phyloP scores from a whole-genome alignment of 2,797 vertebrate genomes.

The Threskiornis aethiopicus region DNA sequence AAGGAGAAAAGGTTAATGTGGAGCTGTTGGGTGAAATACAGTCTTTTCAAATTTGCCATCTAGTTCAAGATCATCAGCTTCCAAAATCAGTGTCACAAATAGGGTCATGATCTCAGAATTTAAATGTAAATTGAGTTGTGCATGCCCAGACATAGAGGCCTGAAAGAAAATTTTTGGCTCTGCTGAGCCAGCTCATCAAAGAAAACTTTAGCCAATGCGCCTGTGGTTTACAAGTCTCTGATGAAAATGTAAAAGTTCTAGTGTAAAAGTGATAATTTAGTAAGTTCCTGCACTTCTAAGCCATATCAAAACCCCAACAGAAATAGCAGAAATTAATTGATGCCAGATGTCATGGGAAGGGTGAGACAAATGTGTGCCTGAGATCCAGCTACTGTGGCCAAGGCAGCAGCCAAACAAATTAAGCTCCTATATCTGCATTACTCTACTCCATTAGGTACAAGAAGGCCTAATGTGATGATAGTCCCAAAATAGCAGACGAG shows the following conservation, averaged over 20 bases:
- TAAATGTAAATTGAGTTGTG: conserved; percentile 6
- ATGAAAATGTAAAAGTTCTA: background rate
- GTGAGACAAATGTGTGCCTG: background rate
- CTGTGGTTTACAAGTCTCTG: background rate
- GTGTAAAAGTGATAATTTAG: background rate
- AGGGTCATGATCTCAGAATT: background rate
- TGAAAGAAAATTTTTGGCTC: background rate
- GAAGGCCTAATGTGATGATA: rapidly evolving
- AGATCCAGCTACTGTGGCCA: background rate
- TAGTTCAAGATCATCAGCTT: conserved; percentile 16
- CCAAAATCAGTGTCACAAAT: conserved; percentile 11
- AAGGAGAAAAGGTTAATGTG: conserved; percentile 10
- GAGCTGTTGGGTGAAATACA: background rate
- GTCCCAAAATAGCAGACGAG: background rate
- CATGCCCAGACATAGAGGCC: background rate
- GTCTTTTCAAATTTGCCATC: background rate
- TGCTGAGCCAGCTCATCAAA: background rate
- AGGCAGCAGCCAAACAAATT: background rate
- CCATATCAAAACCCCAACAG: background rate
- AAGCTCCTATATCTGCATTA: background rate
- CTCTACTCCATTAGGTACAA: background rate
- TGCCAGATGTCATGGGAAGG: background rate
- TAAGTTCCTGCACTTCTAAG: background rate
- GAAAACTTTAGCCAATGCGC: background rate
- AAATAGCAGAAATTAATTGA: background rate